Evolutionary conservation across 2,113 vertebrate genomes (phyloP).

Genomic region (Micronisus gabar): DNA sequence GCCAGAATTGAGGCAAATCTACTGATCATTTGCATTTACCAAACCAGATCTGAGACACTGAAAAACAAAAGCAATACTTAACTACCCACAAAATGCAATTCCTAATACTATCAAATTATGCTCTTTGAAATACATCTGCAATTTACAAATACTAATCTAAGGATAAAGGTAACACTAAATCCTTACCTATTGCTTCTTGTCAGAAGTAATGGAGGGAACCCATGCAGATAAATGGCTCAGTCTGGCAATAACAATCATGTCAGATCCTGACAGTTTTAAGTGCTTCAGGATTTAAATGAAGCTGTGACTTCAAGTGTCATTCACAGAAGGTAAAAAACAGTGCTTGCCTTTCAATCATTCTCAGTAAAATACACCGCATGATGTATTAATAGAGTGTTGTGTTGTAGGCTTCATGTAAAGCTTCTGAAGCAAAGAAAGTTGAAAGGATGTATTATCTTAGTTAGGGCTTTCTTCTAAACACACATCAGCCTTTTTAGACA

Average conservation of each 20-base stretch:
- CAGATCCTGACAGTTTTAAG: background rate
- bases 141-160: background rate
- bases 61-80: background rate
- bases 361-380: background rate
- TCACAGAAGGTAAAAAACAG: background rate
- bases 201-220: background rate
- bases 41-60: background rate
- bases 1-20: background rate
- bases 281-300: constrained; percentile 17
- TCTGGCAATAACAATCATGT: background rate
- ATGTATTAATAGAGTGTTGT: background rate
- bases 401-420: background rate
- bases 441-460: background rate
- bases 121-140: background rate
- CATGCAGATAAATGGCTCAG: background rate
- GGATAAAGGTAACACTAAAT: background rate
- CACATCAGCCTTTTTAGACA: background rate
- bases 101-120: background rate
- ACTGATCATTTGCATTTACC: background rate
- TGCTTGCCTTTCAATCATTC: background rate
- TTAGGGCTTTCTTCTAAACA: background rate
- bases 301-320: background rate
- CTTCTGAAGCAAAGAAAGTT: background rate
- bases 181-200: background rate
- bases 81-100: background rate